Evolutionary conservation across 2,113 vertebrate species (phyloP), one percentile per base, ranked within the genome.

Genomic region (Panurus biarmicus): DNA sequence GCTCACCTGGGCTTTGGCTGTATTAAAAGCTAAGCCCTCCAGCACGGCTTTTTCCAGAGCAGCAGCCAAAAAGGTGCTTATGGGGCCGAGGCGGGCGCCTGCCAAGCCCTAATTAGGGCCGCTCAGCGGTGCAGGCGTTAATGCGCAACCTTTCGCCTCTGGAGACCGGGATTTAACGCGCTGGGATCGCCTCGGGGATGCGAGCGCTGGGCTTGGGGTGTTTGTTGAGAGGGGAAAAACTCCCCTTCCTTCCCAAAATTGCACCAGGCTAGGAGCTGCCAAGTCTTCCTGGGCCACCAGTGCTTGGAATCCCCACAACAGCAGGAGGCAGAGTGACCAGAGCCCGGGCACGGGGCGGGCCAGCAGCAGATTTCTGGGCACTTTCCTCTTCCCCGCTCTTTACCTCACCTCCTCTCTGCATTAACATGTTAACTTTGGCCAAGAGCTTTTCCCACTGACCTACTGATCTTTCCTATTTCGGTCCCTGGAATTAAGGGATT

Each of bases 401-500:
- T n/a, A 67, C 25, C 80, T 71, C 10, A 0, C 65, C 76, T 83
- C 92, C 74, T 79, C 91, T 90, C 87, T 5, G 35, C 92, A 89
- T 90, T 92, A 95, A 65, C 19, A 3, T 6, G 81, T 87, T 93
- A 76, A 82, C 94, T 95, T 93, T 60, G 94, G 92, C 89, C 90
- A 69, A 57, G 66, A 94, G 92, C 91, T 95, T 94, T 95, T 96
- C 96, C 95, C 95, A 96, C 95, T 97, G 95, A 96, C 96, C 96
- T 85, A 97, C 81, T 97, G 96, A 96, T 97, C 95, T 96, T 95
- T 95, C 87, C 96, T 97, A 97, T 97, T 97, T 97, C 1, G 19
- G 93, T 57, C 62, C 65, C 87, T 74, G 77, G 95, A 91, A 96
- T 97, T 97, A 97, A 96, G 90, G 38, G 97, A 96, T 97, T 96